phyloP scores from a whole-genome alignment of 2,113 vertebrate genomes.

The Macrotis lagotis region DNA sequence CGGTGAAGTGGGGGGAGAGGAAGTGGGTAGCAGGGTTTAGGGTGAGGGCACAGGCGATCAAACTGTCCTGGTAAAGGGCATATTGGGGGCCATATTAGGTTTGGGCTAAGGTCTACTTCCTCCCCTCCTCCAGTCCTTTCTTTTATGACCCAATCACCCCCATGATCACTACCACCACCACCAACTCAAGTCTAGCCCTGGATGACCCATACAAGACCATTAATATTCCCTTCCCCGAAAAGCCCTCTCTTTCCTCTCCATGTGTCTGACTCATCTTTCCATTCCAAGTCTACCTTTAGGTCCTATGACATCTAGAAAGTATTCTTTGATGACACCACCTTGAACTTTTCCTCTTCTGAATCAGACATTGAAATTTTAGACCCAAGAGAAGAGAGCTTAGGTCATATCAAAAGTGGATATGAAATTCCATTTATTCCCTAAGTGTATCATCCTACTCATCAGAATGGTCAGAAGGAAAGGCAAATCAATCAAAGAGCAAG shows the following conservation, averaged over 20 bases:
- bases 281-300: background rate
- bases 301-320: background rate
- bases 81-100: background rate
- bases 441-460: background rate
- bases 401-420: background rate
- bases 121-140: background rate
- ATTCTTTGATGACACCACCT: background rate
- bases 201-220: background rate
- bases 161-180: background rate
- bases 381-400: background rate
- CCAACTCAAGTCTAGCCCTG: background rate
- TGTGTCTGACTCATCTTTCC: background rate
- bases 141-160: background rate
- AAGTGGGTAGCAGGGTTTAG: slow-evolving; percentile 1
- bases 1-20: slow-evolving; percentile 44
- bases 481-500: background rate
- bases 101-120: background rate
- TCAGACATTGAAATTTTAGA: background rate
- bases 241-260: background rate
- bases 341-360: background rate
- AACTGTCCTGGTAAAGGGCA: background rate
- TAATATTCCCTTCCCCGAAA: background rate
- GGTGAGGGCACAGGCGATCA: slow-evolving; percentile 43
- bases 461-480: background rate
- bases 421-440: background rate